Evolutionary conservation across 2,888 invertebrate species (phyloP), one percentile per base, ranked within the genome.

Genomic region (Ophion ventricosus): DNA sequence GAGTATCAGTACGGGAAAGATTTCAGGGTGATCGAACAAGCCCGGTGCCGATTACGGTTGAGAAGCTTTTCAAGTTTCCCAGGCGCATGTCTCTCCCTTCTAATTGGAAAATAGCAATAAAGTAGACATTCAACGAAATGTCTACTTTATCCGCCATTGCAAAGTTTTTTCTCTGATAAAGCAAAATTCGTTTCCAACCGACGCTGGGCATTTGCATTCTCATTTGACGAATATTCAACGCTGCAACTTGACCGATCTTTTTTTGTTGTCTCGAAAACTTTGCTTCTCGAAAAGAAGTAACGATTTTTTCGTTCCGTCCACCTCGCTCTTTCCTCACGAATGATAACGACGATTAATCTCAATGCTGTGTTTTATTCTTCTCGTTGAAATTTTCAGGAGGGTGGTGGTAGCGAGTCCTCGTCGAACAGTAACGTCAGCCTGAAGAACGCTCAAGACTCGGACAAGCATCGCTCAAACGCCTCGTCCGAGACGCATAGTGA

Each of bases 381-480:
- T 64, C 20, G 69, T 61, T 61, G 59, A 40, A 59, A 54, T 95
- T 95, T 74, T 63, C 75, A 96, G 91, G 96, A 96, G 88, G 96
- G 96, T 84, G 95, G 95, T 78, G 95, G 95, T 70, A 96, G 96
- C 89, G 95, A 95, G 87, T 95, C 95, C 83, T 93, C 94, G 69
- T 93, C 93, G 23, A 94, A 94, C 85, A 94, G 94, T 87, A 93
- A 93, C 84, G 93, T 90, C 77, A 93, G 93, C 87, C 84, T 92
- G 85, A 93, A 93, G 90, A 92, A 92, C 89, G 91, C 91, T 89
- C 92, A 93, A 91, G 89, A 87, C 86, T 92, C 91, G 90, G 92
- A 92, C 79, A 92, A 92, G 89, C 90, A 91, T 86, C 92, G 92
- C 87, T 92, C 92, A 87, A 92, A 92, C 83, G 90, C 91, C 86